phyloP scores from a whole-genome alignment of 2,888 invertebrate genomes.

The Chouioia cunea region DNA sequence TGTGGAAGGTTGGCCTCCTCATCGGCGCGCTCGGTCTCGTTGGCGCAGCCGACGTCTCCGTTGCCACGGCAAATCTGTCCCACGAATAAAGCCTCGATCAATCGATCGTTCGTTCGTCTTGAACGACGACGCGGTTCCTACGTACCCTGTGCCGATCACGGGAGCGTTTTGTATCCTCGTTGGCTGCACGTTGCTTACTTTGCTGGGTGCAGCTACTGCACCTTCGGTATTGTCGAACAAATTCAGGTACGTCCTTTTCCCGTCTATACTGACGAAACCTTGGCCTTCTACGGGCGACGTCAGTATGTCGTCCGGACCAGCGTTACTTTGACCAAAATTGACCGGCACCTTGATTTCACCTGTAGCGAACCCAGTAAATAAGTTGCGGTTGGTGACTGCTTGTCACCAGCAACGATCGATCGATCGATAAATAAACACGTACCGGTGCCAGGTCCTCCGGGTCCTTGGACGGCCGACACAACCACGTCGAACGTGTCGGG shows the following conservation, averaged over 20 bases:
- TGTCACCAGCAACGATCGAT: background rate
- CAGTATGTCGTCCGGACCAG: conserved; percentile 79
- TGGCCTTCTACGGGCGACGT: conserved; percentile 82
- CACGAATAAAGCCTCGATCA: conserved; percentile 54
- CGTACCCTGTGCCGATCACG: conserved; percentile 75
- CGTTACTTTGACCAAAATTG: conserved; percentile 55
- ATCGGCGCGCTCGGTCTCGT: conserved; percentile 64
- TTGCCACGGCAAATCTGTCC: conserved; percentile 76
- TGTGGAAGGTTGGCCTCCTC: conserved; percentile 73
- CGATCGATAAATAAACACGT: conserved; percentile 21
- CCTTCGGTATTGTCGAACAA: conserved; percentile 77
- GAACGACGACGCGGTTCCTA: no score
- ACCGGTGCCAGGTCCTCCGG: conserved; percentile 71
- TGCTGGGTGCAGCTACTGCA: conserved; percentile 55
- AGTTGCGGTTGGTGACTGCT: background rate
- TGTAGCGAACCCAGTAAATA: background rate
- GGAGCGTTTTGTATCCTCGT: conserved; percentile 66
- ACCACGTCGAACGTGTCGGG: conserved; percentile 91
- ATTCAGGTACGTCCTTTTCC: conserved; percentile 89
- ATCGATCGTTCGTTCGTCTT: no score
- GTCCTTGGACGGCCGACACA: conserved; percentile 88
- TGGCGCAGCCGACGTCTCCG: conserved; percentile 69
- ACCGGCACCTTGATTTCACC: conserved; percentile 63
- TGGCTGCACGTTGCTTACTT: conserved; percentile 64
- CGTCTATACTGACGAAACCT: conserved; percentile 92